Evolutionary conservation across 2,888 invertebrate genomes (phyloP), one percentile per base, ranked within the genome.

Genomic region (Pediacus dermestoides): DNA sequence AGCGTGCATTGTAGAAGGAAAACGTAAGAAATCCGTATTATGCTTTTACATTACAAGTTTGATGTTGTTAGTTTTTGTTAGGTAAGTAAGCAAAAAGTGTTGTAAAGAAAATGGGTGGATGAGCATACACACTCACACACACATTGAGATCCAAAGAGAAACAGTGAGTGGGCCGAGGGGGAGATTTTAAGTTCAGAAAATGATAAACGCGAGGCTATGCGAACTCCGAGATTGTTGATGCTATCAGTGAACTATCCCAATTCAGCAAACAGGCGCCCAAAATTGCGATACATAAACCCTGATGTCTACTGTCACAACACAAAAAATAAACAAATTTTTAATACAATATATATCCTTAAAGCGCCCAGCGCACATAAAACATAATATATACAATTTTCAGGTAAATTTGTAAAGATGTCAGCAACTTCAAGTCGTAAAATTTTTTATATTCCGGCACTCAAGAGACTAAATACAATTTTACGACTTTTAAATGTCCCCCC

Each of bases 201-300:
- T 67, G 68, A 68, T 61, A 67, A 66, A 68, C 65, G 66, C 55
- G 57, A 54, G 62, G 59, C 54, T 58, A 58, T 55, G 57, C 60
- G 58, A 60, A 59, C 60, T 58, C 52, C 37, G 53, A 66, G 68
- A 68, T 68, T 67, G 68, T 67, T 67, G 68, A 68, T 68, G 64
- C 58, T 68, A 68, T 68, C 68, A 56, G 60, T 55, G 52, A 63
- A 60, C 61, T 60, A 62, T 62, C 58, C 63, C 62, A 63, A 63
- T 64, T 60, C 60, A 57, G 60, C 58, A 59, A 57, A 58, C 56
- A 63, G 65, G 64, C 66, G 66, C 64, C 65, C 59, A 56, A 58
- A 64, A 66, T 66, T 64, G 63, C 63, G 63, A 64, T 63, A 62
- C 63, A 61, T 57, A 52, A 53, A 58, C 59, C 58, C 54, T 57